A percentile compares a stretch with the other conserved stretches of the same genome.
Conservation (phyloP, 2,113 vertebrate species). For the Rana temporaria region DNA sequence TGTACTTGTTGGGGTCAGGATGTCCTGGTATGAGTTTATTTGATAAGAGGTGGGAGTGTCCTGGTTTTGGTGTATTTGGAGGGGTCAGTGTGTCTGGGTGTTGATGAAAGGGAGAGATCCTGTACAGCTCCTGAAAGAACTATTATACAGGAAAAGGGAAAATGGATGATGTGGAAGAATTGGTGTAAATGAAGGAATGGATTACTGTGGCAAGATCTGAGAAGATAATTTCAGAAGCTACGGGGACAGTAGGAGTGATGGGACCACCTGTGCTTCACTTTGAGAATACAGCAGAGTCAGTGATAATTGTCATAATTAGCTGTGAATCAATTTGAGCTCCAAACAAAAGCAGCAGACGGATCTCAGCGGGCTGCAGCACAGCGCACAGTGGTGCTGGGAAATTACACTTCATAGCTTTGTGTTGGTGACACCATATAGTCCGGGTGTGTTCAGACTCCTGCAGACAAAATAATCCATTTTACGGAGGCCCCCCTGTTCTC, state of each 20-base stretch:
- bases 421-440: neutral
- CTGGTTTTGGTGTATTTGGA: neutral
- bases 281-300: slow-evolving; percentile 30
- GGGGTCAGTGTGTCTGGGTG: slow-evolving; percentile 53
- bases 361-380: slow-evolving; percentile 5
- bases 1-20: too few relatives aligned
- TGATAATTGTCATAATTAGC: slow-evolving; percentile 36
- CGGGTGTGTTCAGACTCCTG: neutral
- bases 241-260: slow-evolving; percentile 1
- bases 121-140: too few relatives aligned
- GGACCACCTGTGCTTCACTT: slow-evolving; percentile 26
- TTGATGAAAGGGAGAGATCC: slow-evolving; percentile 10
- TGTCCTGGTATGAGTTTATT: too few relatives aligned
- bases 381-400: neutral
- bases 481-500: too few relatives aligned
- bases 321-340: slow-evolving; percentile 24
- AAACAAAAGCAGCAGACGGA: slow-evolving; percentile 32
- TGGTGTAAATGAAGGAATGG: neutral
- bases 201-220: slow-evolving; percentile 8
- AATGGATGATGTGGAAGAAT: too few relatives aligned
- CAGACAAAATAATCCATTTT: too few relatives aligned
- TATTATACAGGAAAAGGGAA: too few relatives aligned
- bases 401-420: neutral
- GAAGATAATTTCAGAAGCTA: slow-evolving; percentile 12
- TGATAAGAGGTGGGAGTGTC: neutral